Conservation (phyloP, 1,140 invertebrate species). For the Papilio polyxenes region DNA sequence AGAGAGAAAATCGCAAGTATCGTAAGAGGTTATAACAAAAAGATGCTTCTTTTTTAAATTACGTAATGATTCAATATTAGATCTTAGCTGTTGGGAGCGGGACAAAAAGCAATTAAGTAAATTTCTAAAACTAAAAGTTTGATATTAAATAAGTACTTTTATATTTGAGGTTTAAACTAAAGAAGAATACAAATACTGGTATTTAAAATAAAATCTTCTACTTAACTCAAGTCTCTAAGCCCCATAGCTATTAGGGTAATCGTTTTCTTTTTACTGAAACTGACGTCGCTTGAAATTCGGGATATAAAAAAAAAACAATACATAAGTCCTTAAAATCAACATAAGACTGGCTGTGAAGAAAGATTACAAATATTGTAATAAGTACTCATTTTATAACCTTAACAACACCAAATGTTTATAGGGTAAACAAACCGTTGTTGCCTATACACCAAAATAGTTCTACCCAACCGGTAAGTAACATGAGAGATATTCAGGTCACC, state of each 20-base stretch:
- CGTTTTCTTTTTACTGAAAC: neutral
- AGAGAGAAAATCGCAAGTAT: slow-evolving; percentile 28
- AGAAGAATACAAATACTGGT: neutral
- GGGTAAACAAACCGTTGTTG: slow-evolving; percentile 12
- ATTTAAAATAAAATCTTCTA: neutral
- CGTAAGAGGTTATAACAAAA: slow-evolving; percentile 22
- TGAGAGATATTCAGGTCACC: slow-evolving; percentile 40
- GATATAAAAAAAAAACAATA: neutral
- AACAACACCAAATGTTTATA: neutral
- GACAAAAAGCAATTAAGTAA: too few relatives aligned
- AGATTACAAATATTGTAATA: neutral
- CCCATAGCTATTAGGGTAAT: neutral
- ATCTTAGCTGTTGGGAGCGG: neutral
- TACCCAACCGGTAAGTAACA: neutral
- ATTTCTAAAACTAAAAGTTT: too few relatives aligned
- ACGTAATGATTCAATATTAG: slow-evolving; percentile 27
- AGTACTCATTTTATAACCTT: neutral
- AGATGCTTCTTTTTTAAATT: neutral
- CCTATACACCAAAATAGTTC: neutral
- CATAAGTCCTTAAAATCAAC: neutral
- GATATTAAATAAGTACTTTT: too few relatives aligned
- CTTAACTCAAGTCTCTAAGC: neutral
- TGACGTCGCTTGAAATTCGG: neutral
- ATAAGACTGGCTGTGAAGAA: neutral
- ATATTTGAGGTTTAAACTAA: neutral